phyloP scores from a whole-genome alignment of 1,140 invertebrate genomes.

The Bombus vancouverensis region DNA sequence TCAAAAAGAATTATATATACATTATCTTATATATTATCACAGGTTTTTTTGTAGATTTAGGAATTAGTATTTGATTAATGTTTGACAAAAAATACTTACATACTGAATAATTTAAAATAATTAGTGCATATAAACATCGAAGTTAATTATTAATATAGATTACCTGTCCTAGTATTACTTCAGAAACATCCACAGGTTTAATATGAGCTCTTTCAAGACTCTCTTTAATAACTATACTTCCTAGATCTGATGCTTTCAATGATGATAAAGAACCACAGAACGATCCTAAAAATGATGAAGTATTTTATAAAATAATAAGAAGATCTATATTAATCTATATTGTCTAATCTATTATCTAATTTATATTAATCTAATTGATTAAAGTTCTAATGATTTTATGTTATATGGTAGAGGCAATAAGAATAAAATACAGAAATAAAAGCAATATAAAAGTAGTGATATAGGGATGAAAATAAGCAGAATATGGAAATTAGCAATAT shows the following conservation, averaged over 20 bases:
- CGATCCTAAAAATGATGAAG: constrained; percentile 83
- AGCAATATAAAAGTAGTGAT: not conserved
- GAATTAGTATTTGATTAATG: not conserved
- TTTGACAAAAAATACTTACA: not conserved
- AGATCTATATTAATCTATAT: not conserved
- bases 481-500: not conserved
- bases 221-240: constrained; percentile 89
- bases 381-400: too few species aligned
- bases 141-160: constrained; percentile 36
- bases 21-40: not conserved
- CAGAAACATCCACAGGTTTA: constrained; percentile 86
- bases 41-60: not conserved
- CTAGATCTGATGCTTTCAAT: constrained; percentile 89
- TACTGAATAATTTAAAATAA: constrained; percentile 31
- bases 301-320: not conserved
- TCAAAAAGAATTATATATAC: not conserved
- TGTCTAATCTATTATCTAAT: too few species aligned
- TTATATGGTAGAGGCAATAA: not conserved
- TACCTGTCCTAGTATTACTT: constrained; percentile 95
- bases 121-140: not conserved
- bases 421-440: not conserved
- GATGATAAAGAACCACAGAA: constrained; percentile 88
- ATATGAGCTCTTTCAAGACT: constrained; percentile 86
- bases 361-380: too few species aligned
- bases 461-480: not conserved